Percentiles rank a stretch among this genome's conserved stretches.
Evolutionary conservation across 2,888 invertebrate species (phyloP).

Genomic region (Reticulitermes lucifugus): DNA sequence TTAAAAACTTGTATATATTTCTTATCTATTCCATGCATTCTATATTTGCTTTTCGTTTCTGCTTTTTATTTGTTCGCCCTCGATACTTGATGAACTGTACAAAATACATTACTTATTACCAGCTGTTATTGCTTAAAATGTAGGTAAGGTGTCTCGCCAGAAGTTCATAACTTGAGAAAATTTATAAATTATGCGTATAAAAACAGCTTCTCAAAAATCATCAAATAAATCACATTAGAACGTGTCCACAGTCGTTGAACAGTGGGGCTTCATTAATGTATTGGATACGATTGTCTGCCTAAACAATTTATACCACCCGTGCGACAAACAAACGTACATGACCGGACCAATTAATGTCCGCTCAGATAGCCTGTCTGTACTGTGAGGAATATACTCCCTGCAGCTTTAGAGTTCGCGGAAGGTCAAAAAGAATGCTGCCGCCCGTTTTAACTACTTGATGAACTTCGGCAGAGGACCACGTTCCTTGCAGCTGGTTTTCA

Average conservation of each 20-base stretch:
- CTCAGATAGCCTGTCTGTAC: background rate
- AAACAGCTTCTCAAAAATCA: background rate
- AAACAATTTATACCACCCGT: constrained; percentile 30
- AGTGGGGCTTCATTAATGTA: background rate
- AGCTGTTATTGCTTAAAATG: no score
- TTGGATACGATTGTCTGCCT: background rate
- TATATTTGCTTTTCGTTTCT: no score
- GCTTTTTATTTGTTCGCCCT: no score
- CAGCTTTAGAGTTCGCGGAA: constrained; percentile 1
- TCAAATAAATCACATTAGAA: background rate
- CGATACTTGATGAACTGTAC: no score
- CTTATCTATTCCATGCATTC: no score
- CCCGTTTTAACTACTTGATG: constrained; percentile 17
- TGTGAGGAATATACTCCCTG: constrained; percentile 20
- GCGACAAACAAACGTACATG: constrained; percentile 31
- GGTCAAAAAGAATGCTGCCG: constrained; percentile 4
- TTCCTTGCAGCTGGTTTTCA: background rate
- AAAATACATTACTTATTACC: no score
- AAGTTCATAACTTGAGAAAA: no score
- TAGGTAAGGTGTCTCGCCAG: no score
- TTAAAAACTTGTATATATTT: no score
- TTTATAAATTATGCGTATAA: no score
- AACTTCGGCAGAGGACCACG: background rate
- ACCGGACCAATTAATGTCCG: constrained; percentile 44
- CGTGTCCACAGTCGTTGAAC: background rate